Percentiles rank a stretch among this genome's conserved stretches.
These are phyloP conservation scores for Tuberolachnus salignus DNA, from an alignment of 2,888 invertebrate species.

Conservation along the genomic window DNA sequence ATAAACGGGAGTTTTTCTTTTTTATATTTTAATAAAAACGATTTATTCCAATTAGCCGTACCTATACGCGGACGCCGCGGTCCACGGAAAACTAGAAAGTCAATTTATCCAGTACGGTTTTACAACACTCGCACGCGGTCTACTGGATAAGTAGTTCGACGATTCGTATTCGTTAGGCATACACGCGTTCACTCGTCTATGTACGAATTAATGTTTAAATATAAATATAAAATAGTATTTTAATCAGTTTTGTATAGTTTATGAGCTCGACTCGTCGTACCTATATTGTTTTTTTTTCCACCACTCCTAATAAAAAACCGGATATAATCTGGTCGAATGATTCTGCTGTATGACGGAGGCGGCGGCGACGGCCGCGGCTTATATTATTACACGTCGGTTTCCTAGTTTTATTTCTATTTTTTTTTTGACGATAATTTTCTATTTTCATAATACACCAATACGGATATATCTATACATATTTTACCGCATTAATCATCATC, in stretches of 20 bases:
- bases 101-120: neutral
- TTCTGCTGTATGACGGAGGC: neutral
- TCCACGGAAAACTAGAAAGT: conserved; percentile 28
- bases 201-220: neutral
- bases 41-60: conserved; percentile 10
- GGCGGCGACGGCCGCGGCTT: neutral
- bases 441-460: conserved; percentile 3
- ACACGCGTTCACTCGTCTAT: neutral
- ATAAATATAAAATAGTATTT: too few species aligned
- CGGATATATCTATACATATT: neutral
- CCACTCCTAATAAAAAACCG: conserved; percentile 21
- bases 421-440: conserved; percentile 29
- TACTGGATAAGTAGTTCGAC: conserved; percentile 31
- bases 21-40: neutral
- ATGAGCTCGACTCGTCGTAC: neutral
- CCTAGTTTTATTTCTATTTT: conserved; percentile 26
- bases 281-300: conserved; percentile 10
- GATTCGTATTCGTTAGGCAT: neutral
- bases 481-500: conserved; percentile 44
- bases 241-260: neutral
- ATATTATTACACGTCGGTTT: conserved; percentile 7
- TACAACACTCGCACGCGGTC: conserved; percentile 17
- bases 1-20: too few species aligned
- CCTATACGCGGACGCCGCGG: too few species aligned
- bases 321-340: conserved; percentile 53